A percentile compares a stretch with the other conserved stretches of the same genome.
Conservation (phyloP, 2,113 vertebrate genomes). For the Heterotis niloticus region DNA sequence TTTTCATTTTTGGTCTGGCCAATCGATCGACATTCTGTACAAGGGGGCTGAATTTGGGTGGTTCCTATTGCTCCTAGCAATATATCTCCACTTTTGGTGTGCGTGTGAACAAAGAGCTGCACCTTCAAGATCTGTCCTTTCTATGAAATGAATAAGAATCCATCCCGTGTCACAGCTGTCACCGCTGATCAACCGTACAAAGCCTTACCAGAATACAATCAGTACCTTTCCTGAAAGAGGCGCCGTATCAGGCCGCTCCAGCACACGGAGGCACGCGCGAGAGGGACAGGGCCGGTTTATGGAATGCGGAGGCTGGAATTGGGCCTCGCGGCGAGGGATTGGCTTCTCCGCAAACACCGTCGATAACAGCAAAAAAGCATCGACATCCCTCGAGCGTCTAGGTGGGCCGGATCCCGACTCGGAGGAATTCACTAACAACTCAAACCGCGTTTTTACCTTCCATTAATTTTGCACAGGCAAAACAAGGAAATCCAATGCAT, state of each 20-base stretch:
- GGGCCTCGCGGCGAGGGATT: constrained; percentile 17
- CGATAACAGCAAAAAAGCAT: constrained; percentile 8
- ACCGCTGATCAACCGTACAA: constrained; percentile 28
- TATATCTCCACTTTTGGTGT: constrained; percentile 19
- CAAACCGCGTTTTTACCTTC: neutral
- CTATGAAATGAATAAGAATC: constrained; percentile 31
- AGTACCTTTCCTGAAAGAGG: constrained; percentile 11
- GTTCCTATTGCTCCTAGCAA: constrained; percentile 22
- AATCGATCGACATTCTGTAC: neutral
- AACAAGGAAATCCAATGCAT: neutral
- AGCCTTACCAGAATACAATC: constrained; percentile 30
- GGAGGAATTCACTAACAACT: neutral
- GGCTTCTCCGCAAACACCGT: constrained; percentile 24
- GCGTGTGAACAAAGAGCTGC: constrained; percentile 18
- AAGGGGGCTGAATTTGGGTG: neutral
- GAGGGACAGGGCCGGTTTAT: constrained; percentile 19
- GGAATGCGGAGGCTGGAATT: constrained; percentile 10
- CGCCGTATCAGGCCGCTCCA: neutral
- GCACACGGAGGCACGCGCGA: neutral
- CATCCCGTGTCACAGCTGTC: constrained; percentile 32
- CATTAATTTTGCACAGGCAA: neutral
- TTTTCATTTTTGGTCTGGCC: neutral
- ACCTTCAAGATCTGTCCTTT: constrained; percentile 23
- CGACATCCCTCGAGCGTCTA: neutral
- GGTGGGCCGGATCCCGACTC: constrained; percentile 14